These are phyloP conservation scores for Perodicticus potto DNA, from an alignment of 2,797 vertebrate genomes.

Conservation along the genomic window DNA sequence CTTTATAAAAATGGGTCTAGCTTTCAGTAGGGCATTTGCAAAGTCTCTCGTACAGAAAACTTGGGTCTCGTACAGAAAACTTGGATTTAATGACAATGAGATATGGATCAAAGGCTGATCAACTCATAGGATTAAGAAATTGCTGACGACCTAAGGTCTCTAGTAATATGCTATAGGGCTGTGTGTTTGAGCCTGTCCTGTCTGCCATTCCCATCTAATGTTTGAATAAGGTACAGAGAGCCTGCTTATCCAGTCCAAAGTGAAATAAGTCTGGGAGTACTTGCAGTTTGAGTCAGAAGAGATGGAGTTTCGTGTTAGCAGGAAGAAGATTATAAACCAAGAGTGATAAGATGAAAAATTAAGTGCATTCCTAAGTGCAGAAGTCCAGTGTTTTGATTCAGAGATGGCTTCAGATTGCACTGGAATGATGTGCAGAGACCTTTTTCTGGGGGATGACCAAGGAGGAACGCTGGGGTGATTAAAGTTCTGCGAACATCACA, in stretches of 20 bases:
- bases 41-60: conserved; percentile 22
- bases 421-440: not conserved
- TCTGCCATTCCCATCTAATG: not conserved
- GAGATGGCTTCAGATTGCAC: not conserved
- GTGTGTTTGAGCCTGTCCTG: not conserved
- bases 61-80: conserved; percentile 31
- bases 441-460: not conserved
- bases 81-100: not conserved
- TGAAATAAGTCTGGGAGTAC: not conserved
- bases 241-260: not conserved
- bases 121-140: not conserved
- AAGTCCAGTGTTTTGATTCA: not conserved
- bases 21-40: not conserved
- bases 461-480: not conserved
- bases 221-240: not conserved
- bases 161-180: not conserved
- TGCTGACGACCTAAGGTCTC: not conserved
- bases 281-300: not conserved
- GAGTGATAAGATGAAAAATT: not conserved
- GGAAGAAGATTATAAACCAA: not conserved
- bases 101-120: not conserved
- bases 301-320: not conserved
- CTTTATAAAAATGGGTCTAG: not conserved
- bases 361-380: not conserved
- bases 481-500: not conserved